These are phyloP conservation scores for Melangyna quadrimaculata DNA, from an alignment of 2,888 invertebrate species.

Conservation along the genomic window DNA sequence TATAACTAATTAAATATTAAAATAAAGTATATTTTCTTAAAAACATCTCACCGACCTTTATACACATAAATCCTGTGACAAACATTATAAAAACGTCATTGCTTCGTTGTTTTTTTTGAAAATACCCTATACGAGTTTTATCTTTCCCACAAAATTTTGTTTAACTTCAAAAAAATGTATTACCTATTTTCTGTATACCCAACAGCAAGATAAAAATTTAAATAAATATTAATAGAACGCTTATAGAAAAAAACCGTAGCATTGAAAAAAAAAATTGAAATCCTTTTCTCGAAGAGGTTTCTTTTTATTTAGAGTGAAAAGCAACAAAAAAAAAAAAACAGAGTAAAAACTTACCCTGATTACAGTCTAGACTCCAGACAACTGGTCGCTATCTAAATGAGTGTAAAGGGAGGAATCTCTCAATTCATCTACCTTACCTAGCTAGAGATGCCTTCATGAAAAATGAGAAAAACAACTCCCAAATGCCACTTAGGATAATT, in stretches of 20 bases:
- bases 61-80: neutral
- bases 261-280: neutral
- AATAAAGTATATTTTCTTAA: neutral
- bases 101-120: neutral
- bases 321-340: neutral
- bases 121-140: neutral
- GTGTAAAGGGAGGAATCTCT: slow-evolving; percentile 8
- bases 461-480: slow-evolving; percentile 1
- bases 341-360: slow-evolving; percentile 18
- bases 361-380: slow-evolving; percentile 60
- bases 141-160: neutral
- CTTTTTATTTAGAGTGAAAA: neutral
- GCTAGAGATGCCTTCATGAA: slow-evolving; percentile 14
- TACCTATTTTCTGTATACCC: neutral
- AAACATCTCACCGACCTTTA: neutral
- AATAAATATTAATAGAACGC: slow-evolving; percentile 7
- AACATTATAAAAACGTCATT: neutral
- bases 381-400: slow-evolving; percentile 24
- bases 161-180: neutral
- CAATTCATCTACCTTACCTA: neutral
- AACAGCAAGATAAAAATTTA: neutral
- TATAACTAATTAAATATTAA: slow-evolving; percentile 31
- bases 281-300: neutral
- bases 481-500: slow-evolving; percentile 50
- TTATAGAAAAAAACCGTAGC: neutral